A percentile compares a stretch with the other conserved stretches of the same genome.
These are phyloP conservation scores for Harpagoxenus sublaevis DNA, from an alignment of 2,888 invertebrate genomes.

Conservation along the genomic window DNA sequence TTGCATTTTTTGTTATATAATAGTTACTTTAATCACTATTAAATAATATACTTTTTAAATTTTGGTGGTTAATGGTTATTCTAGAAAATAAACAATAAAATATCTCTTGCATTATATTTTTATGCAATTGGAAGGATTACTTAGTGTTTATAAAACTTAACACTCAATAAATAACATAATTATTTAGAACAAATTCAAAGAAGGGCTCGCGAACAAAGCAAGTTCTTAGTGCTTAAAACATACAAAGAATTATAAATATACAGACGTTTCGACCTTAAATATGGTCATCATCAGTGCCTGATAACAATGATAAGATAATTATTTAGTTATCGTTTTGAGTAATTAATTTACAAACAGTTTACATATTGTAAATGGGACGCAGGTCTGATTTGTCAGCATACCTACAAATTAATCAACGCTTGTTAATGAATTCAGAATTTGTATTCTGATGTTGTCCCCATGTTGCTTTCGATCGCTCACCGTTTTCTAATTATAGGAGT, in stretches of 20 bases:
- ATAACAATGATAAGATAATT: not conserved
- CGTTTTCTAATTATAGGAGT: slow-evolving; percentile 16
- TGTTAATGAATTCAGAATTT: not conserved
- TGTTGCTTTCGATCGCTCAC: not conserved
- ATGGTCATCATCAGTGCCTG: too few species aligned
- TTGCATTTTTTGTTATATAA: not conserved
- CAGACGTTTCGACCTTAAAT: too few species aligned
- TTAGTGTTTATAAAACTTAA: not conserved
- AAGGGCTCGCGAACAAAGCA: too few species aligned
- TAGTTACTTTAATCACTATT: not conserved
- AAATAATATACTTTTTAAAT: not conserved
- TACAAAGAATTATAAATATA: too few species aligned
- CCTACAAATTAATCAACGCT: not conserved
- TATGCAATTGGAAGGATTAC: not conserved
- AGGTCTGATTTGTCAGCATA: too few species aligned
- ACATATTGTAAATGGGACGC: not conserved
- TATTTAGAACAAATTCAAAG: too few species aligned
- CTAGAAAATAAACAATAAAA: not conserved
- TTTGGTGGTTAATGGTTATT: not conserved
- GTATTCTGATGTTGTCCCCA: too few species aligned
- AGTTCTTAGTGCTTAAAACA: too few species aligned
- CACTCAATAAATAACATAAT: not conserved
- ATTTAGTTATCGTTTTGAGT: not conserved
- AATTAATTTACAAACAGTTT: not conserved
- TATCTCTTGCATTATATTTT: not conserved